A percentile compares a stretch with the other conserved stretches of the same genome.
Evolutionary conservation across 2,797 vertebrate species (phyloP).

Genomic region (Helostoma temminkii): DNA sequence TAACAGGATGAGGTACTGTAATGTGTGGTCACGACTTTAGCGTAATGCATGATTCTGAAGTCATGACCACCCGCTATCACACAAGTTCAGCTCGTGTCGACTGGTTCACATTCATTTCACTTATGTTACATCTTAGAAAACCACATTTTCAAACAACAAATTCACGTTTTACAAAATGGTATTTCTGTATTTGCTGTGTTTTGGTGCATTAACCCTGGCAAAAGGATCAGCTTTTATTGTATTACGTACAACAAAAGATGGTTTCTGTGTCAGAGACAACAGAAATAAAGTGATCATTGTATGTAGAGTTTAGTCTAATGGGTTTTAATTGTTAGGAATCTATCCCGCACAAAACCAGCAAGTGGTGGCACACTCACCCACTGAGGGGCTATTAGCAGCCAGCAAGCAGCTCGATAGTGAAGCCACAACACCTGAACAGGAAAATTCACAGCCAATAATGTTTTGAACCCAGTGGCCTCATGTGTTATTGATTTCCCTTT

Average conservation of each 20-base stretch:
- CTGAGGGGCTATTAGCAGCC: constrained; percentile 51
- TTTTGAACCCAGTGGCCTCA: constrained; percentile 51
- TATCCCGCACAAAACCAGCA: constrained; percentile 28
- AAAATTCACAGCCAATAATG: constrained; percentile 58
- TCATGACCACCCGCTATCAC: too few species aligned
- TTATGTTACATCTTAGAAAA: too few species aligned
- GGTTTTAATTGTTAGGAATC: constrained; percentile 29
- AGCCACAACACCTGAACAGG: constrained; percentile 54
- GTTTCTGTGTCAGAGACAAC: too few species aligned
- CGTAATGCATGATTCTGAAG: too few species aligned
- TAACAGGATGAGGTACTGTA: too few species aligned
- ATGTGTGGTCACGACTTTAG: too few species aligned
- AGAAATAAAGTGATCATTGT: too few species aligned
- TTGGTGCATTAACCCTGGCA: not conserved
- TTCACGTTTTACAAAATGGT: too few species aligned
- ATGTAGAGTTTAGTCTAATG: not conserved
- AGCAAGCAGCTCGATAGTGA: constrained; percentile 61
- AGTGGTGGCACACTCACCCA: constrained; percentile 18
- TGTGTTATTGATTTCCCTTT: constrained; percentile 53
- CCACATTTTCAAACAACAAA: too few species aligned
- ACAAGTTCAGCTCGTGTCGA: too few species aligned
- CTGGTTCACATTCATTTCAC: too few species aligned
- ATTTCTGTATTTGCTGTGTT: too few species aligned
- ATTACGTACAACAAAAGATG: constrained; percentile 1
- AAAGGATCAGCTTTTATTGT: not conserved